Conservation (phyloP, 2,797 vertebrate species). For the Melanotaenia pygmaea region DNA sequence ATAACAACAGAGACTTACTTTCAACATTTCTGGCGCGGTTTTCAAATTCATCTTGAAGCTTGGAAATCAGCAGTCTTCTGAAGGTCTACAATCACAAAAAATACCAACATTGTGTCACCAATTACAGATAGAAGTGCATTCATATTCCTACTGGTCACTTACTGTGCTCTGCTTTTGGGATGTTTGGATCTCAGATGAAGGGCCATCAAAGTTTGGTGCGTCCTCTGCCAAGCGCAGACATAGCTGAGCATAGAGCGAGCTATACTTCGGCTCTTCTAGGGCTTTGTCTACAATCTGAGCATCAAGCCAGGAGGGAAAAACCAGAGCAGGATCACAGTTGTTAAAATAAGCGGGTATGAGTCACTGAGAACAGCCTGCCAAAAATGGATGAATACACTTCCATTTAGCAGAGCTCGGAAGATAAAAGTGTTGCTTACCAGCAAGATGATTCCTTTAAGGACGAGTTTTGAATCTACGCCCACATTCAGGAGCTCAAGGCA, state of each 20-base stretch:
- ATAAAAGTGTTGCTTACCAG: conserved; percentile 85
- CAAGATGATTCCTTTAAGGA: conserved; percentile 99
- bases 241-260: conserved; percentile 99
- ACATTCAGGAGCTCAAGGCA: conserved; percentile 99
- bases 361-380: conserved; percentile 30
- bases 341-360: conserved; percentile 31
- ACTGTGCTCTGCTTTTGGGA: conserved; percentile 99
- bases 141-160: conserved; percentile 59
- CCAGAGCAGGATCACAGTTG: conserved; percentile 21
- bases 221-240: conserved; percentile 99
- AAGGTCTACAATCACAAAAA: conserved; percentile 87
- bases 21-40: conserved; percentile 99
- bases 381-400: conserved; percentile 21
- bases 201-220: conserved; percentile 99
- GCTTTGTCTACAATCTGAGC: conserved; percentile 99
- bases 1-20: conserved; percentile 81
- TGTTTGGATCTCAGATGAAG: conserved; percentile 95
- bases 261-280: conserved; percentile 99
- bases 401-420: conserved; percentile 2
- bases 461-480: conserved; percentile 99
- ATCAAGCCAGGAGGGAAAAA: conserved; percentile 1
- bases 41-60: conserved; percentile 99
- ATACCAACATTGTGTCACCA: background rate
- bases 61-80: conserved; percentile 99
- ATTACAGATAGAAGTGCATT: background rate